Percentiles rank a stretch among this genome's conserved stretches.
Evolutionary conservation across 2,113 vertebrate genomes (phyloP).

Genomic region (Pogona vitticeps): DNA sequence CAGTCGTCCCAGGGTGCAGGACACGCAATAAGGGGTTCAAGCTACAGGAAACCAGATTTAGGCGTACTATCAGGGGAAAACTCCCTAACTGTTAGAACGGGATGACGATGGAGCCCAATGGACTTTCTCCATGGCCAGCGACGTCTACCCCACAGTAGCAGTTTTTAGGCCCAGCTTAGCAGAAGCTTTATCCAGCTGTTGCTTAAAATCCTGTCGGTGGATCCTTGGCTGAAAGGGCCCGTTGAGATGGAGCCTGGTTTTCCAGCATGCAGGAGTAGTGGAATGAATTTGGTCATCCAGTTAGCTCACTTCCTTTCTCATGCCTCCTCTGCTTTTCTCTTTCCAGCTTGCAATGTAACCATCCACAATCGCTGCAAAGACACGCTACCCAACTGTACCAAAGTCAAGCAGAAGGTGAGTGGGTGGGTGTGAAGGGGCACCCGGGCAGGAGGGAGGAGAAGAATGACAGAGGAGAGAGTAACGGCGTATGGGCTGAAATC

Average conservation of each 20-base stretch:
- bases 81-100: too few species aligned
- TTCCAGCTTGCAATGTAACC: constrained; percentile 89
- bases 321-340: constrained; percentile 6
- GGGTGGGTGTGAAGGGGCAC: constrained; percentile 12
- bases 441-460: not conserved
- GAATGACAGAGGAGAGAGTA: not conserved
- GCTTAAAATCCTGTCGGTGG: too few species aligned
- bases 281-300: not conserved
- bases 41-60: too few species aligned
- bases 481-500: not conserved
- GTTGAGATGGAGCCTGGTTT: not conserved
- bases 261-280: not conserved
- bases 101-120: too few species aligned
- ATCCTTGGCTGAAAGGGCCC: not conserved
- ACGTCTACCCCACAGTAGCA: too few species aligned
- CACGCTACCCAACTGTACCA: constrained; percentile 89
- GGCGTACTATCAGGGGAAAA: too few species aligned
- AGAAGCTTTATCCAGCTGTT: not conserved
- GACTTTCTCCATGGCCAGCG: too few species aligned
- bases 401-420: constrained; percentile 94
- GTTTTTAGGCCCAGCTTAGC: not conserved
- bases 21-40: too few species aligned
- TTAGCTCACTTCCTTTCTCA: not conserved
- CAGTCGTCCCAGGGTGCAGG: too few species aligned
- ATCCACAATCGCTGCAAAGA: constrained; percentile 97